Evolutionary conservation across 2,888 invertebrate species (phyloP), one percentile per base, ranked within the genome.

Genomic region (Perdita meconis): DNA sequence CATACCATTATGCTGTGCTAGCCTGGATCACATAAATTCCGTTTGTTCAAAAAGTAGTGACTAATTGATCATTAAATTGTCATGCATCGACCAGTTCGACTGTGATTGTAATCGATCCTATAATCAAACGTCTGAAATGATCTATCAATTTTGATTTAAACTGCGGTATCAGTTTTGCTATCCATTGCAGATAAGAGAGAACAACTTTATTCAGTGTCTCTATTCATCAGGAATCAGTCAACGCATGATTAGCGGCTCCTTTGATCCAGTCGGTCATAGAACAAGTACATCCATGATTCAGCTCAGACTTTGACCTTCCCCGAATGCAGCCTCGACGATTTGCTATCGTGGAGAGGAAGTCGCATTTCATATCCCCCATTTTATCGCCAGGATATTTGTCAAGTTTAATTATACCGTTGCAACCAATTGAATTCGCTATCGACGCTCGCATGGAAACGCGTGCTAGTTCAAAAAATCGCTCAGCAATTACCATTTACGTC

Each of bases 1-100:
- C 34, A 26, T 30, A 56, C 12, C 10, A 22, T 19, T 30, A 34
- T 16, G 5, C 6, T 22, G 19, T 51, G 13, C 30, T 1, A n/a
- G 2, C 30, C 3, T 0, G 3, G 5, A 22, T 4, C 12, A 19
- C n/a, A 22, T 12, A 36, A 44, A 42, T 55, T 19, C 30, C 4
- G 40, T 13, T 12, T n/a, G 1, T 8, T 50, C 10, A 16, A 19
- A 34, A 24, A 6, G 19, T 47, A 3, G 12, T 10, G 47, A 6
- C n/a, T 24, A 66, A 66, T 66, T 26, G 66, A 22, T 38, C 59
- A 10, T 59, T 67, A 59, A 36, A 59, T 22, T 12, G n/a, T 16
- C 57, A 13, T 8, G 10, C 12, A 38, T 2, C 12, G 13, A 38
- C 1, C 50, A 10, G 47, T 55, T 44, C 40, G 30, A 30, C 13